Evolutionary conservation across 1,140 invertebrate species (phyloP).

Genomic region (Drosophila melanogaster): Release_6_plus_ISO1_MT NT_033779.5:18594001-18594500

Average conservation of each 20-base stretch:
- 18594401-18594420: background rate
- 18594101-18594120: slow-evolving; percentile 57
- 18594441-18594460: too few species aligned
- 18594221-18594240: slow-evolving; percentile 34
- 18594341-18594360: slow-evolving; percentile 20
- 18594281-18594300: slow-evolving; percentile 35
- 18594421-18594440: background rate
- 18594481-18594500: background rate
- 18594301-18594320: slow-evolving; percentile 28
- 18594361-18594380: slow-evolving; percentile 1
- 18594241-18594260: slow-evolving; percentile 51
- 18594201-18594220: slow-evolving; percentile 77
- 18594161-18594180: slow-evolving; percentile 61
- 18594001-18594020: slow-evolving; percentile 62
- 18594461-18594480: background rate
- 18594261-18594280: slow-evolving; percentile 66
- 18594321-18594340: slow-evolving; percentile 15
- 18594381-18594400: background rate
- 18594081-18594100: slow-evolving; percentile 59
- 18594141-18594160: slow-evolving; percentile 56
- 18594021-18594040: slow-evolving; percentile 65
- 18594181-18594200: slow-evolving; percentile 82
- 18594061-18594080: slow-evolving; percentile 68
- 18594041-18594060: slow-evolving; percentile 43
- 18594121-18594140: slow-evolving; percentile 52